Conservation (phyloP, 2,113 vertebrate species). For the Eleginops maclovinus region DNA sequence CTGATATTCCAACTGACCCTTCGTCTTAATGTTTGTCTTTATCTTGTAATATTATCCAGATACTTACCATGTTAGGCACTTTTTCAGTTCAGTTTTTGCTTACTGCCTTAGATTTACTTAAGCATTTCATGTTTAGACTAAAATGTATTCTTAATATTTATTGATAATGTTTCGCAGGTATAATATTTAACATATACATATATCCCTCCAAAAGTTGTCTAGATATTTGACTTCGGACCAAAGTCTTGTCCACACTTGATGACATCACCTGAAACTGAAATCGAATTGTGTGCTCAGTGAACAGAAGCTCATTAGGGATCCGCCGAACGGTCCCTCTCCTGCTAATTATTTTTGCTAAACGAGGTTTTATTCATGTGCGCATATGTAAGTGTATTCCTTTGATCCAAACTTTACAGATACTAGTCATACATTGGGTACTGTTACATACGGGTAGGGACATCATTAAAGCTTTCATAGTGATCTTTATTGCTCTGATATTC, state of each 20-base stretch:
- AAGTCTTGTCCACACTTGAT: neutral
- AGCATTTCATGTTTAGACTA: too few species aligned
- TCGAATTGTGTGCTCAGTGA: neutral
- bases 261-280: neutral
- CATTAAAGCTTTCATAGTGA: slow-evolving; percentile 22
- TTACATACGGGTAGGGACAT: slow-evolving; percentile 35
- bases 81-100: too few species aligned
- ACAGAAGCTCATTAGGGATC: slow-evolving; percentile 10
- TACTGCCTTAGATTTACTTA: too few species aligned
- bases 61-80: too few species aligned
- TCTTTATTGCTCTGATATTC: slow-evolving; percentile 9
- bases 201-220: neutral
- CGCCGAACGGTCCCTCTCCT: neutral
- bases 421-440: slow-evolving; percentile 28
- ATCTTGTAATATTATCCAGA: too few species aligned
- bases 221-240: neutral
- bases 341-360: slow-evolving; percentile 26
- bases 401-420: slow-evolving; percentile 22
- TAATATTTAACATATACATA: too few species aligned
- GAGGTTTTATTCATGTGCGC: neutral
- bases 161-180: too few species aligned
- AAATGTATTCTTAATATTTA: too few species aligned
- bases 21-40: too few species aligned
- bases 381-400: neutral
- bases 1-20: too few species aligned